phyloP scores from a whole-genome alignment of 2,113 vertebrate species.

The Pterocles orientalis region DNA sequence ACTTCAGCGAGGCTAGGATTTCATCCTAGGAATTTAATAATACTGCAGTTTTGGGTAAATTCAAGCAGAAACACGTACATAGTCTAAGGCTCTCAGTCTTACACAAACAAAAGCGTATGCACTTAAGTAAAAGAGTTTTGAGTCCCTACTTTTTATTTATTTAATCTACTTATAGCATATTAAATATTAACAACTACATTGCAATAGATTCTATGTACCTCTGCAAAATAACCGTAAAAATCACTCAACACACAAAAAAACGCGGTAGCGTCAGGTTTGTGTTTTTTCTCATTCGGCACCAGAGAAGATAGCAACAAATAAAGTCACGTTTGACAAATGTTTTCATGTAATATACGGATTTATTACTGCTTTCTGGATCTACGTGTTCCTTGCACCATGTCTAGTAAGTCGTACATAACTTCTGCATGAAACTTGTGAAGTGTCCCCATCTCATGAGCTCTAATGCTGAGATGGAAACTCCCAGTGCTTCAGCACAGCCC shows the following conservation, averaged over 20 bases:
- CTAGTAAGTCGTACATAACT: neutral
- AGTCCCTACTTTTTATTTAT: neutral
- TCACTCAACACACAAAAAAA: neutral
- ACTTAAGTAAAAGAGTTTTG: neutral
- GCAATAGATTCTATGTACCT: neutral
- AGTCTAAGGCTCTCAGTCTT: neutral
- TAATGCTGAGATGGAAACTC: neutral
- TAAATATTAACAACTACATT: neutral
- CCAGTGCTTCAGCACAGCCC: neutral
- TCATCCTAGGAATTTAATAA: conserved; percentile 16
- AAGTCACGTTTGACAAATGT: neutral
- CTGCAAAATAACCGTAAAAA: neutral
- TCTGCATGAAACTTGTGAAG: neutral
- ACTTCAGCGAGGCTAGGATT: conserved; percentile 2
- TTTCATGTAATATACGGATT: neutral
- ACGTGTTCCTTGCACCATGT: neutral
- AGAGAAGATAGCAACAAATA: neutral
- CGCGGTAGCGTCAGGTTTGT: neutral
- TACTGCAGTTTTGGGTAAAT: neutral
- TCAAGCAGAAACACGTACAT: neutral
- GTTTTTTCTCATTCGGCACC: neutral
- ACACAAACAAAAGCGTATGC: neutral
- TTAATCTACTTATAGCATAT: neutral
- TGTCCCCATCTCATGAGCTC: neutral
- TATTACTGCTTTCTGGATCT: neutral